Evolutionary conservation across 2,888 invertebrate genomes (phyloP), one percentile per base, ranked within the genome.

Genomic region (Microchrysa polita): DNA sequence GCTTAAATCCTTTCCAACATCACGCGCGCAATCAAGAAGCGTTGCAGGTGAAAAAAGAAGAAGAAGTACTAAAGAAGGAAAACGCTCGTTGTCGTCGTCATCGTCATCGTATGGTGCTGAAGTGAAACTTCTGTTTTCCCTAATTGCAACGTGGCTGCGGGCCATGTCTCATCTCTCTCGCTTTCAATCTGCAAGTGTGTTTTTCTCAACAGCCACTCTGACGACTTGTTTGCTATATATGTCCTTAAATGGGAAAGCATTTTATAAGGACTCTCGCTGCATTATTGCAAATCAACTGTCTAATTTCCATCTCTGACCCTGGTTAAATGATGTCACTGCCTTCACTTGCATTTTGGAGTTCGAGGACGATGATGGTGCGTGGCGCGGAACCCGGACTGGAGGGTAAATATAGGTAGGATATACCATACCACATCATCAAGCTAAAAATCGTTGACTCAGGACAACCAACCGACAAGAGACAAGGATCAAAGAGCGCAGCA

Each of bases 61-160:
- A 34, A 34, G 27, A 34, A 34, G 27, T 5, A 34, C 27, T 7
- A 34, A 34, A 34, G 27, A 34, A 34, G 27, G 4, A 34, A 34
- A 34, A 34, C 7, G 27, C 27, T 34, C 27, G 27, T 34, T 7
- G 27, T 34, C 27, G 27, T 34, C 27, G 27, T 34, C 7, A 7
- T 34, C 27, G 27, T 34, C 27, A 34, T 34, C 27, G 27, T n/a
- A n/a, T n/a, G n/a, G n/a, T 7, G 27, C 27, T 34, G 27, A 74
- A 74, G 72, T 67, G 52, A 65, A 74, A 72, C 18, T 27, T 72
- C 52, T 71, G 53, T 44, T 48, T 60, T 40, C 55, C 52, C 74
- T 74, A 74, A 74, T 74, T 74, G 74, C 72, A 72, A 67, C 59
- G 27, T 60, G 48, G 72, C 74, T 40, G 53, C 34, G 16, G 74